Conservation (phyloP, 2,113 vertebrate genomes). For the Alectura lathami region DNA sequence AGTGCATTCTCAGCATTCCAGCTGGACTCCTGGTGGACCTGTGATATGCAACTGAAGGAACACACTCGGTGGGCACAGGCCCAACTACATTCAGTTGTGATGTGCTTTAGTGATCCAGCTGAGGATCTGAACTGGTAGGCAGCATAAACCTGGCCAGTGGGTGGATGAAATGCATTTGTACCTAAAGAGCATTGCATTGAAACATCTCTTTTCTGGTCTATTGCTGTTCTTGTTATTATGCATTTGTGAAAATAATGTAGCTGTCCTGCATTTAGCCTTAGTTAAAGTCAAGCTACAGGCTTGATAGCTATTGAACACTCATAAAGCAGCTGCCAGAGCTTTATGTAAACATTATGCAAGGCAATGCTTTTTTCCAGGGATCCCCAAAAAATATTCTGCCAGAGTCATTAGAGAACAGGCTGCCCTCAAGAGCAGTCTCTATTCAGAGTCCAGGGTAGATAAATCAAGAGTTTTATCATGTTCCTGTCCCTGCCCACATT, state of each 20-base stretch:
- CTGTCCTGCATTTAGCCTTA: not conserved
- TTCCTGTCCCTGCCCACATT: not conserved
- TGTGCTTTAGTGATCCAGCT: not conserved
- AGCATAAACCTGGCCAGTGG: not conserved
- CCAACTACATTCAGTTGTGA: not conserved
- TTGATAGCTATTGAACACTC: not conserved
- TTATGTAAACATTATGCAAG: not conserved
- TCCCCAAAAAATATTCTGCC: not conserved
- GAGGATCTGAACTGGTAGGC: not conserved
- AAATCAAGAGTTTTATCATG: not conserved
- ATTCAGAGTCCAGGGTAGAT: not conserved
- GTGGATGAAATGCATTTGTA: not conserved
- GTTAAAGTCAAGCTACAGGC: not conserved
- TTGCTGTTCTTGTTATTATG: not conserved
- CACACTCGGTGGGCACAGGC: accelerated
- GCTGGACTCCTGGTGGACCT: not conserved
- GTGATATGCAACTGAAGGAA: accelerated
- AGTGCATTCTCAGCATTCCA: not conserved
- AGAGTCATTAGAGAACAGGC: not conserved
- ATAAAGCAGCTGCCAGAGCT: not conserved
- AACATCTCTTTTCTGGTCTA: not conserved
- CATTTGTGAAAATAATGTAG: not conserved
- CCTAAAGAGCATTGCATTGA: not conserved
- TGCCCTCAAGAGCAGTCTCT: not conserved
- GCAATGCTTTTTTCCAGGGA: not conserved